Conservation (phyloP, 2,113 vertebrate species). For the Polypterus bichir region DNA sequence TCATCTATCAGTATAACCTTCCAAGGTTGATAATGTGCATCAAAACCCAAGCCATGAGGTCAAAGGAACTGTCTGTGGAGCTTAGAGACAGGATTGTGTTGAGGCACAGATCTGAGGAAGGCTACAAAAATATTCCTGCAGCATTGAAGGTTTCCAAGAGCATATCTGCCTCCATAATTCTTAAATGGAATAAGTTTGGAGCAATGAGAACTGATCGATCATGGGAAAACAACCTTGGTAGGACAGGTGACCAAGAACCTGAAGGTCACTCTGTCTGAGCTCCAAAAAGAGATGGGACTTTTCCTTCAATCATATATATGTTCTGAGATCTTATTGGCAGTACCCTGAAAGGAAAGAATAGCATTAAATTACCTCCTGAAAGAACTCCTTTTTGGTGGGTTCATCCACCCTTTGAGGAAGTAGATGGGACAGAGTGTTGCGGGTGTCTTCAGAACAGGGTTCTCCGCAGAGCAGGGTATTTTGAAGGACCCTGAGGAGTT, state of each 20-base stretch:
- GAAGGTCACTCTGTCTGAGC: too few species aligned
- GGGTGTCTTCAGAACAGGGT: constrained; percentile 15
- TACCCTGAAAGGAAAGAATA: constrained; percentile 1
- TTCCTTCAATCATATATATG: not conserved
- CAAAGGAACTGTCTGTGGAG: too few species aligned
- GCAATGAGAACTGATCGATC: too few species aligned
- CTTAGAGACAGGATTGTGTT: too few species aligned
- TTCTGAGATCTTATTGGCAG: not conserved
- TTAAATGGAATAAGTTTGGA: too few species aligned
- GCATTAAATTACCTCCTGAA: constrained; percentile 44
- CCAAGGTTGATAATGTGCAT: too few species aligned
- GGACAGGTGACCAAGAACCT: not conserved
- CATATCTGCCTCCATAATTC: too few species aligned
- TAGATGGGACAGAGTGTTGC: constrained; percentile 31
- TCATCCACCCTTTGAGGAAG: constrained; percentile 32
- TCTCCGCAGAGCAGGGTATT: constrained; percentile 23
- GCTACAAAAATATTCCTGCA: too few species aligned
- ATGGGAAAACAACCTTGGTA: not conserved
- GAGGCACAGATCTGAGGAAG: too few species aligned
- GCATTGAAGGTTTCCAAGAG: too few species aligned
- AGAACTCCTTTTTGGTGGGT: constrained; percentile 18
- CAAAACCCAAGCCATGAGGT: too few species aligned
- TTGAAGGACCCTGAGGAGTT: constrained; percentile 13
- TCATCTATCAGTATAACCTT: too few species aligned
- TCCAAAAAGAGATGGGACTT: not conserved